Evolutionary conservation across 2,113 vertebrate genomes (phyloP), one percentile per base, ranked within the genome.

Genomic region (Syngnathus typhle): DNA sequence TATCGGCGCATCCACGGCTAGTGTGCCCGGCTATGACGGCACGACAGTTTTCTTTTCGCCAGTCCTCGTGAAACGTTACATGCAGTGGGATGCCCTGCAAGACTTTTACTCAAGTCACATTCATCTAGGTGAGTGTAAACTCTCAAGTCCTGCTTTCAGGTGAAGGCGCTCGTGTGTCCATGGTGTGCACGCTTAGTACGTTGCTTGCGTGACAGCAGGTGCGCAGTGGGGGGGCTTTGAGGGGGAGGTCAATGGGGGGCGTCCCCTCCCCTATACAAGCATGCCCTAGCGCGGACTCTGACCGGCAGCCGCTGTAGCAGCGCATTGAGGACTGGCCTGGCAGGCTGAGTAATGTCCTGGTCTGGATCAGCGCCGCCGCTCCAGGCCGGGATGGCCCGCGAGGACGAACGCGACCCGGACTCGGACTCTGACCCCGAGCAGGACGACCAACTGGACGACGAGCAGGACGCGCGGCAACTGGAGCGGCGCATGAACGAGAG

Each of bases 401-500:
- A 51, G 41, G 41, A 8, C 19, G 19, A 51, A 19, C 39, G 51
- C 49, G 15, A 9, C 18, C 10, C 56, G 66, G 75, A 75, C 15
- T 67, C 44, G 9, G 67, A 75, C 1, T 32, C 27, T 32, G 74
- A 38, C 18, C 60, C 63, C 1, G 70, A 83, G 0, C 71, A 68
- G n/a, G 83, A 84, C 0, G 80, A 56, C 1, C 82, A 76, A 1
- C 79, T 88, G 75, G 87, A 87, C 0, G 79, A 87, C 15, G 83
- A 82, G 27, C 10, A 60, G 73, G 85, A 87, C 76, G 68, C 83
- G 19, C 73, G 55, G 1, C 88, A n/a, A 1, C 81, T 86, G 67
- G 81, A 84, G 67, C 72, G 55, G 6, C 85, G 81, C 19, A 63
- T 90, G 73, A 49, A 16, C 44, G 90, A 90, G 71, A 5, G 90